phyloP scores from a whole-genome alignment of 2,888 invertebrate genomes.

The Drosophila gaucha region DNA sequence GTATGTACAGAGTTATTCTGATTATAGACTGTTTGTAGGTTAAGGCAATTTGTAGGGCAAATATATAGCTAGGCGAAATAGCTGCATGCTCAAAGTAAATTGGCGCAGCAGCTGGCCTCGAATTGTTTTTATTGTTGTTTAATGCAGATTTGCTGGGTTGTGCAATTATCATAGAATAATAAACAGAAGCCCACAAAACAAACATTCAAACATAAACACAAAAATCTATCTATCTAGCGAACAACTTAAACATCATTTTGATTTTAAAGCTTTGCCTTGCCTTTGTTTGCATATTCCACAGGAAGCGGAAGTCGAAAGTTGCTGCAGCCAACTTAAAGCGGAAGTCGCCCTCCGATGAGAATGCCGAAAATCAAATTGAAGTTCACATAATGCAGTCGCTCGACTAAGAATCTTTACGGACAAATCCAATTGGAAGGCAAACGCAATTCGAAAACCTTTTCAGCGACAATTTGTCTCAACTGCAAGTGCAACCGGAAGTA shows the following conservation, averaged over 20 bases:
- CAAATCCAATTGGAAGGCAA: conserved; percentile 26
- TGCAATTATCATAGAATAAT: conserved; percentile 58
- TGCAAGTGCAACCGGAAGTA: conserved; percentile 28
- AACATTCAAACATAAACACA: conserved; percentile 20
- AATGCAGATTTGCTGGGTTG: conserved; percentile 23
- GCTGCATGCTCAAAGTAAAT: no score
- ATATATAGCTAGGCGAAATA: background rate
- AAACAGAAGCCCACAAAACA: conserved; percentile 37
- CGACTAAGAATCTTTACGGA: conserved; percentile 2
- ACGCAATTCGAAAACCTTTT: conserved; percentile 12
- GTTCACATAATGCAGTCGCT: conserved; percentile 35
- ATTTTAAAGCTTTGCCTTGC: conserved; percentile 27
- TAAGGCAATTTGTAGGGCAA: conserved; percentile 25
- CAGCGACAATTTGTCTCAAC: conserved; percentile 26
- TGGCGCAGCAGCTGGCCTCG: conserved; percentile 8
- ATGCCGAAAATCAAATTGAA: conserved; percentile 61
- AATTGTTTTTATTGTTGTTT: conserved; percentile 12
- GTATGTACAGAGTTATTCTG: conserved; percentile 1
- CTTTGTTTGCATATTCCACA: conserved; percentile 24
- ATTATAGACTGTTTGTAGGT: conserved; percentile 9
- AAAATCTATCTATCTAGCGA: background rate
- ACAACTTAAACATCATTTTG: background rate
- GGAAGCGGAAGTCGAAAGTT: conserved; percentile 58
- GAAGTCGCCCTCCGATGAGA: conserved; percentile 30
- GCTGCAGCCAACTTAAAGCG: conserved; percentile 45